Percentiles rank a stretch among this genome's conserved stretches.
Conservation (phyloP, 2,113 vertebrate species). For the Geococcyx californianus region DNA sequence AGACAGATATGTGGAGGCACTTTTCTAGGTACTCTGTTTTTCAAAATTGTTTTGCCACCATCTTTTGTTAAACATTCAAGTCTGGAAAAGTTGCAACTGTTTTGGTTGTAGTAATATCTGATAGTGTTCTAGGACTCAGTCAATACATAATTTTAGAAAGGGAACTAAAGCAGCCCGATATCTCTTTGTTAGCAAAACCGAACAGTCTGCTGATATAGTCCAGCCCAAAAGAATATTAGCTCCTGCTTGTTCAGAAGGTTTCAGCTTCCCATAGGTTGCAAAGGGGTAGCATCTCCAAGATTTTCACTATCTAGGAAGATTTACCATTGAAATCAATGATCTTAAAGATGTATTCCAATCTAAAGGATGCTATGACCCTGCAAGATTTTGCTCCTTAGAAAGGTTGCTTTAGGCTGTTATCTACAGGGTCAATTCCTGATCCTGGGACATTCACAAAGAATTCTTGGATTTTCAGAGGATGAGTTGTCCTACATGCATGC, state of each 20-base stretch:
- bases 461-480: not conserved
- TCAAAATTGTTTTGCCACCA: not conserved
- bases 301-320: not conserved
- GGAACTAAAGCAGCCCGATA: not conserved
- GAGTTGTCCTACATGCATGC: not conserved
- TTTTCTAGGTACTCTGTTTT: not conserved
- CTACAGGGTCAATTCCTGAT: not conserved
- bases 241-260: not conserved
- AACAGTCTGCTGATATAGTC: not conserved
- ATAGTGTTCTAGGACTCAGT: not conserved
- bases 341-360: not conserved
- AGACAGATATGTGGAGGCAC: rapidly evolving
- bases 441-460: not conserved
- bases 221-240: not conserved
- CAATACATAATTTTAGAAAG: not conserved
- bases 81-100: not conserved
- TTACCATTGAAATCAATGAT: rapidly evolving
- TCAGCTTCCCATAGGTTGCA: not conserved
- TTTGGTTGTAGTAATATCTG: not conserved
- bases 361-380: not conserved
- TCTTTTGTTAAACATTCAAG: not conserved
- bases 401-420: not conserved
- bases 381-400: not conserved
- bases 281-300: not conserved
- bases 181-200: not conserved